Conservation (phyloP, 2,888 invertebrate genomes). For the Horisme vitalbata region DNA sequence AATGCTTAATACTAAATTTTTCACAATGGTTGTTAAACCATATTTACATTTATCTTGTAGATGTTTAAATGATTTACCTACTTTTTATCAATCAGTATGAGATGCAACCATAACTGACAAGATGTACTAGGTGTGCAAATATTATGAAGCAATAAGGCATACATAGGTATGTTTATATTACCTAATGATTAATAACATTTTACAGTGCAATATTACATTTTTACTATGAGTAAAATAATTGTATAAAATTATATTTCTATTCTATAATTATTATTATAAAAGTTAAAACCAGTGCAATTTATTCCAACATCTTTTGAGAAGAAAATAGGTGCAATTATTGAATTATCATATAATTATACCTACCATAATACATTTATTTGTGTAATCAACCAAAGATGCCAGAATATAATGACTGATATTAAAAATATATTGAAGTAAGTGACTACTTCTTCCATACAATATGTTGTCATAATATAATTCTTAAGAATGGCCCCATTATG, state of each 20-base stretch:
- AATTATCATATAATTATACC: constrained; percentile 28
- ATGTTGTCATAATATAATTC: constrained; percentile 46
- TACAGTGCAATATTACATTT: constrained; percentile 77
- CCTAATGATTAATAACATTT: constrained; percentile 35
- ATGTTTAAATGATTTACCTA: constrained; percentile 13
- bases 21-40: constrained; percentile 18
- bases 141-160: constrained; percentile 29
- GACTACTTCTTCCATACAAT: constrained; percentile 52
- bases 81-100: too few relatives aligned
- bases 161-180: constrained; percentile 26
- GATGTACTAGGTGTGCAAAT: constrained; percentile 23
- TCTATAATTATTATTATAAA: constrained; percentile 44
- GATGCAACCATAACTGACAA: constrained; percentile 19
- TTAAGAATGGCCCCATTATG: constrained; percentile 51
- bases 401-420: constrained; percentile 56
- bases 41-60: constrained; percentile 7
- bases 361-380: constrained; percentile 30
- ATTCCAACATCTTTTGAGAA: constrained; percentile 47
- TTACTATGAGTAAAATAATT: constrained; percentile 75
- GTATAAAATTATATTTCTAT: constrained; percentile 54
- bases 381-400: constrained; percentile 71
- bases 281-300: constrained; percentile 69
- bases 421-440: constrained; percentile 49
- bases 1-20: constrained; percentile 20
- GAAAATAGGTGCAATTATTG: constrained; percentile 42